A percentile compares a stretch with the other conserved stretches of the same genome.
Evolutionary conservation across 2,113 vertebrate genomes (phyloP).

Genomic region (Dunckerocampus dactyliophorus): DNA sequence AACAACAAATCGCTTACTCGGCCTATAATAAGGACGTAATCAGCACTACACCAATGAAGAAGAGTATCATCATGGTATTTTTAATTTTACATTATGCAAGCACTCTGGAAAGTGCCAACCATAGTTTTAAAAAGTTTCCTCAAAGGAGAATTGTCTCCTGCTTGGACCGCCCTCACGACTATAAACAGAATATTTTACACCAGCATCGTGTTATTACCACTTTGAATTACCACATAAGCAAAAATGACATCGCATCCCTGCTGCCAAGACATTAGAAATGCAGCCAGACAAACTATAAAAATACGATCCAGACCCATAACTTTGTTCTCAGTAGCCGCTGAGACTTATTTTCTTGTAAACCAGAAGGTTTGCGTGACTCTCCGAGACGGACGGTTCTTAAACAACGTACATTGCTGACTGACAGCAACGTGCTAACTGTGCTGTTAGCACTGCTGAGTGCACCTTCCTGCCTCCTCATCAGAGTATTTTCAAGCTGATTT

Average conservation of each 20-base stretch:
- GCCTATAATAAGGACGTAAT: not conserved
- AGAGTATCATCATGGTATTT: not conserved
- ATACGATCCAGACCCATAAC: slow-evolving; percentile 33
- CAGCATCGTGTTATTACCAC: slow-evolving; percentile 1
- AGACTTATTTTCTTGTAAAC: not conserved
- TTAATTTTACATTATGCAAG: not conserved
- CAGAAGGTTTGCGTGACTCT: slow-evolving; percentile 1
- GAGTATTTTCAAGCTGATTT: slow-evolving; percentile 27
- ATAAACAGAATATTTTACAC: slow-evolving; percentile 2
- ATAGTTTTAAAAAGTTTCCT: not conserved
- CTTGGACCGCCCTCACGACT: not conserved
- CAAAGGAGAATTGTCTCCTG: not conserved
- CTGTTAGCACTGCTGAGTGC: slow-evolving; percentile 26
- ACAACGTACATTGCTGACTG: slow-evolving; percentile 18
- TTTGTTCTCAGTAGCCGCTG: slow-evolving; percentile 19
- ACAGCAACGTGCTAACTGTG: slow-evolving; percentile 9
- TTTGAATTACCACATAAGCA: not conserved
- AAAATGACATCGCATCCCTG: not conserved
- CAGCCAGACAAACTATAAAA: slow-evolving; percentile 25
- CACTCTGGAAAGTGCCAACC: not conserved
- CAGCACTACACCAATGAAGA: not conserved
- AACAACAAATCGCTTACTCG: slow-evolving; percentile 33
- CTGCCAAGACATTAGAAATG: slow-evolving; percentile 20
- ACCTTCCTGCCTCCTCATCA: slow-evolving; percentile 23
- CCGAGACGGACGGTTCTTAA: slow-evolving; percentile 11